Evolutionary conservation across 2,113 vertebrate species (phyloP), one percentile per base, ranked within the genome.

Genomic region (Indri indri): DNA sequence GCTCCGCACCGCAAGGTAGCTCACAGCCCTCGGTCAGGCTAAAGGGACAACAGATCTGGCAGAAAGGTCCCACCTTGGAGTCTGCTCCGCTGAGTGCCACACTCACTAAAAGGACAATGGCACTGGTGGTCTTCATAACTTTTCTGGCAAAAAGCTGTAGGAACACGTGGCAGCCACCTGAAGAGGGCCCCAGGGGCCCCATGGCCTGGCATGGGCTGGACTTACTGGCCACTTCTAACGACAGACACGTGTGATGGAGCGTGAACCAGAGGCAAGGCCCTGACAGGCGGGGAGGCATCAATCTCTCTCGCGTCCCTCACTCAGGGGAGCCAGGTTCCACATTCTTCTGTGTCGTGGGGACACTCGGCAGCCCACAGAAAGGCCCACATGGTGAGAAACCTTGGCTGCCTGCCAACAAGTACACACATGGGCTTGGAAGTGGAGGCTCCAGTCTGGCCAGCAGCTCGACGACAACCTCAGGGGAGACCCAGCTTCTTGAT

Each of bases 231-330:
- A 8, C 73, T 59, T 59, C 50, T 37, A 27, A 37, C 0, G 37
- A 13, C 1, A 23, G 90, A 20, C 14, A 32, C 1, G 9, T 17
- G 20, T 17, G 10, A 70, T 10, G 3, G 59, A 11, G 25, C 16
- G 5, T 34, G 27, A 50, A 23, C 8, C 8, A 42, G 40, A 34
- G n/a, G 47, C 79, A 20, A 40, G 40, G 37, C 40, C 90, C 11
- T 1, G 22, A 27, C 68, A 84, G 83, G 40, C 42, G 18, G 18
- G 1, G 70, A 13, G 50, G 52, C 20, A 0, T 50, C 25, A 2
- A 7, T 8, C 13, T 10, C 32, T 76, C 1, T 0, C 9, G 8
- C 66, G 4, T 10, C 7, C 0, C 73, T 30, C 0, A 0, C 52
- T 4, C 74, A 30, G 81, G 42, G 34, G 14, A 71, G 50, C 22